Evolutionary conservation across 2,113 vertebrate species (phyloP).

Genomic region (Australoheros scitulus): DNA sequence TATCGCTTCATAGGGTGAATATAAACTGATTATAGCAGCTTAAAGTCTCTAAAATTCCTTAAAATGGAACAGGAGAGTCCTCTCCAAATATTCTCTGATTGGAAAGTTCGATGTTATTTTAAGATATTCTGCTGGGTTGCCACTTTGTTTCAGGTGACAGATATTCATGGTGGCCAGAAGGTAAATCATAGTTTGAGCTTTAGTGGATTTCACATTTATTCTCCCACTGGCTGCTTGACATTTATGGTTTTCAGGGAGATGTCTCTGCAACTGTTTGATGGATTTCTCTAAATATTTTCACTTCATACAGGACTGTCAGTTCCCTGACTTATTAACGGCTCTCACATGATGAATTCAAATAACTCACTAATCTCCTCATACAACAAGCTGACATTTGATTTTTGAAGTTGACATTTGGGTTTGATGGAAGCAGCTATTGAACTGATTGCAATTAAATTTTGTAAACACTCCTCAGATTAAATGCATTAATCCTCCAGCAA

Average conservation of each 20-base stretch:
- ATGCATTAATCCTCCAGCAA: background rate
- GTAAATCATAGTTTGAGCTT: background rate
- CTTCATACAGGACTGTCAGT: background rate
- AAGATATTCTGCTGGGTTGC: background rate
- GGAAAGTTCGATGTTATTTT: accelerated
- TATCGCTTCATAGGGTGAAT: accelerated
- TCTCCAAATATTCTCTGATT: accelerated
- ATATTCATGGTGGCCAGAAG: background rate
- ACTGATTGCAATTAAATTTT: background rate
- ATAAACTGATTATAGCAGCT: background rate
- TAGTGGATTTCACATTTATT: background rate
- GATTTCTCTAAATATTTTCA: background rate
- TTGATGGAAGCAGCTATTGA: background rate
- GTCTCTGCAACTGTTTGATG: background rate
- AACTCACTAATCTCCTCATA: background rate
- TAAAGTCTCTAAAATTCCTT: background rate
- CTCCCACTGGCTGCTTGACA: background rate
- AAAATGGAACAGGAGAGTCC: background rate
- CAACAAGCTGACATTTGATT: background rate
- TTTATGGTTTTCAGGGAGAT: background rate
- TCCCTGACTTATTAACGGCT: background rate
- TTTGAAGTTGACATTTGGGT: background rate
- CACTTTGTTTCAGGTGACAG: background rate
- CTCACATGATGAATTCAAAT: background rate
- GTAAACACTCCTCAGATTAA: background rate